Evolutionary conservation across 2,113 vertebrate species (phyloP).

Genomic region (Riparia riparia): DNA sequence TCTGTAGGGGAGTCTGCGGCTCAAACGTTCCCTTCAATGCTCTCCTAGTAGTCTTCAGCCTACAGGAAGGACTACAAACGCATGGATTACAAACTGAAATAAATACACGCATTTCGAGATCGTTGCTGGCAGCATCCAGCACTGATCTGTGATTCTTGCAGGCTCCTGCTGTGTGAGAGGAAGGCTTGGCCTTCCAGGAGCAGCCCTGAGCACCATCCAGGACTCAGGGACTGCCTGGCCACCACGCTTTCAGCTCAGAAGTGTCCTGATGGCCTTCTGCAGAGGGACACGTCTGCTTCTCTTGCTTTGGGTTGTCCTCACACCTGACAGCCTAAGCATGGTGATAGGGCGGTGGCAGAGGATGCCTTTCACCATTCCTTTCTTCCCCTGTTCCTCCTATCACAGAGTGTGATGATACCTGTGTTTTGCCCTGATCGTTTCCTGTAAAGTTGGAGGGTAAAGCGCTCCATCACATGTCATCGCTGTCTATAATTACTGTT

Average conservation of each 20-base stretch:
- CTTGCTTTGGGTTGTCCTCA: not conserved
- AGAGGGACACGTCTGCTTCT: not conserved
- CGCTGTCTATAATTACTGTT: conserved; percentile 48
- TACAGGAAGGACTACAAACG: not conserved
- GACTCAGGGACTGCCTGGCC: not conserved
- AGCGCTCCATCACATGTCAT: conserved; percentile 41
- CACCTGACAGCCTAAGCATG: accelerated
- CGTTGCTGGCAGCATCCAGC: not conserved
- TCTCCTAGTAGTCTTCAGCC: not conserved
- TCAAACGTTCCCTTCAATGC: not conserved
- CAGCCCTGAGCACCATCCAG: accelerated
- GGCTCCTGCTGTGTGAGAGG: accelerated
- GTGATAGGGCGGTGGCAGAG: not conserved
- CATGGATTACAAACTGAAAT: not conserved
- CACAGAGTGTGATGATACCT: not conserved
- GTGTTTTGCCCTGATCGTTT: not conserved
- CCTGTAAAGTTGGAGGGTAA: not conserved
- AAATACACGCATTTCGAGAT: accelerated
- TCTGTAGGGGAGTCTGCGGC: accelerated
- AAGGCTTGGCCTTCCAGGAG: not conserved
- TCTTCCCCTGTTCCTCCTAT: not conserved
- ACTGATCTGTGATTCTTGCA: accelerated
- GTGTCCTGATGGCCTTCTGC: not conserved
- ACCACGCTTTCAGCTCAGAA: not conserved
- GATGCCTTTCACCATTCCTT: not conserved